Base-by-base conservation (phyloP, 2,888 invertebrate species). In the Lepeophtheirus nordmannii region DNA sequence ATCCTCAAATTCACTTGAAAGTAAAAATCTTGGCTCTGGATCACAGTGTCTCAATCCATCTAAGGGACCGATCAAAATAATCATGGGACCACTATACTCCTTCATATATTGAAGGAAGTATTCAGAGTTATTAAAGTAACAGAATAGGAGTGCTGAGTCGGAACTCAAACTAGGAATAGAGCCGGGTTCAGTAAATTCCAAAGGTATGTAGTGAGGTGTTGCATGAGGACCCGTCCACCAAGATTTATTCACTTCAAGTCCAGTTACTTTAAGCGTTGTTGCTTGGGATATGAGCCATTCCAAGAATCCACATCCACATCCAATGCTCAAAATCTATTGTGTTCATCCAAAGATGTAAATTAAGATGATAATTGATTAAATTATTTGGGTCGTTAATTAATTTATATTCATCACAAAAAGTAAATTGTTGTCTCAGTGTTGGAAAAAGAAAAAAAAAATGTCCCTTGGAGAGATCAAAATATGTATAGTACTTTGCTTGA, bases 151-250 rank as follows among this genome's bases (percentile, higher is more conserved):
- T 0, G 85, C 85, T 60, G 70, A 70, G 14, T 69, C 66, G 38
- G 68, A 67, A 7, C 70, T 68, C 7, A 71, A 70, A 40, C 69
- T 68, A 67, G 80, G 80, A 57, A 79, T 75, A 1, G 71, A 68
- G 64, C 71, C 71, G 9, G 75, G 73, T 1, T 78, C 74, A 0
- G 81, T 79, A 72, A 82, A 82, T 68, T 80, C 78, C 39, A 85
- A 77, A 3, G 82, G 79, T 68, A 86, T 82, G 72, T 88, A 89
- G 66, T 80, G 79, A 1, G 83, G 83, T 22, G 84, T 83, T 1
- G 86, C 83, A 74, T 88, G 86, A 74, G 80, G 82, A 72, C 85
- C 85, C 58, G 76, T 78, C 89, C 89, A 89, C 88, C 88, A 89
- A 0, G 80, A 81, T 61, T 80, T 78, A 74, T 89, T 87, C n/a